Base-by-base conservation (phyloP, 2,888 invertebrate species). In the Neoscelio sp. region DNA sequence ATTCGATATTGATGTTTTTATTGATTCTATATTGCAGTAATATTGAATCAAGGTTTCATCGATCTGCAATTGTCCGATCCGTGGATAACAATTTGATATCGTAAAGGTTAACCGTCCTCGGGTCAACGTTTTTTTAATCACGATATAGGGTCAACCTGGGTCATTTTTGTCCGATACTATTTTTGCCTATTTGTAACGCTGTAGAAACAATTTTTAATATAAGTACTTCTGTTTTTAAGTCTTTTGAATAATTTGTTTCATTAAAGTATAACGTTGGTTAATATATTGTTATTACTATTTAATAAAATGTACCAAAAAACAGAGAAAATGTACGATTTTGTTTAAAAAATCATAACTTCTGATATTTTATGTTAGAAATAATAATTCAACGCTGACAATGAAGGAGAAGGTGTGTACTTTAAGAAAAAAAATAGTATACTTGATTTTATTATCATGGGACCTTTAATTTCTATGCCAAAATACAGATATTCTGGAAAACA, bases 391-490 rank as follows among this genome's bases (percentile, higher is more conserved):
- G 20, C 1, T 5, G 8, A 54, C 12, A 54, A 54, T 54, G 5
- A 38, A 54, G 23, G 8, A 23, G 12, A 38, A 38, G 38, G 13
- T 12, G 12, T 20, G n/a, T 54, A 54, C 38, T 54, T 54, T 38
- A 10, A 54, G 35, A 38, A 8, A 56, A 56, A 56, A 56, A 56
- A 54, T 40, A 40, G 15, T 23, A 20, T 15, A 15, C 40, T 26
- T 15, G 15, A 56, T 56, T 56, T 40, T 40, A 40, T 26, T 40
- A 7, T 13, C 13, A 17, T 40, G 5, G 56, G 40, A 56, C 40
- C 40, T 56, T 56, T 56, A 56, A 56, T 56, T 56, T 40, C 12
- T n/a, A 40, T 12, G n/a, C 15, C 17, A 56, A 56, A 56, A 54
- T 40, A 56, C 26, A 56, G 40, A 15, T 56, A 38, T 40, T 40